Conservation (phyloP, 2,797 vertebrate species). For the Argya squamiceps region DNA sequence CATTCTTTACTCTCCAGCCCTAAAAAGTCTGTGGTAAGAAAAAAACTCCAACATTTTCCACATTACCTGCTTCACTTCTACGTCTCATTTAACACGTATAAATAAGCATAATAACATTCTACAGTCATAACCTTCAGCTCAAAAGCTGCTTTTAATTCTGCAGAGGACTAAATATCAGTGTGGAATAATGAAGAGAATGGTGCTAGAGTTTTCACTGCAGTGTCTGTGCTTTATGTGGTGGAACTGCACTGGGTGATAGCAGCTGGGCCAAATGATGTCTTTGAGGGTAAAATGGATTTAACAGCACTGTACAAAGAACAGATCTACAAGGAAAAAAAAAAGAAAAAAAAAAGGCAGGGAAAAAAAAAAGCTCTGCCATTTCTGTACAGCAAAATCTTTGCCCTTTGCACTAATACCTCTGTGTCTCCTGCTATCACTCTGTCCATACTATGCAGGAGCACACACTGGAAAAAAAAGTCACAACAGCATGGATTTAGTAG, state of each 20-base stretch:
- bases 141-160: constrained; percentile 4
- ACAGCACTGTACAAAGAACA: not conserved
- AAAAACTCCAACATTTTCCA: not conserved
- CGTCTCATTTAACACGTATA: not conserved
- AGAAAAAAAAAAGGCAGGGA: not conserved
- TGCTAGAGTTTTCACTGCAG: not conserved
- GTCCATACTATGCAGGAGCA: not conserved
- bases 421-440: not conserved
- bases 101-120: constrained; percentile 2
- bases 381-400: not conserved
- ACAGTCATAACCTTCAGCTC: not conserved
- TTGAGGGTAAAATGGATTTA: not conserved
- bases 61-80: constrained; percentile 2
- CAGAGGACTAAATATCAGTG: not conserved
- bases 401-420: not conserved
- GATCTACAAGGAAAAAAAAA: not conserved
- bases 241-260: not conserved
- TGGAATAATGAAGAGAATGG: not conserved
- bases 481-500: not conserved
- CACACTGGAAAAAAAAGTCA: not conserved
- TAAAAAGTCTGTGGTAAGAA: constrained; percentile 10
- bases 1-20: not conserved
- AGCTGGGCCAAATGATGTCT: not conserved
- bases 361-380: not conserved
- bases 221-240: not conserved